Conservation (phyloP, 1,140 invertebrate genomes). For the Cydia pomonella region DNA sequence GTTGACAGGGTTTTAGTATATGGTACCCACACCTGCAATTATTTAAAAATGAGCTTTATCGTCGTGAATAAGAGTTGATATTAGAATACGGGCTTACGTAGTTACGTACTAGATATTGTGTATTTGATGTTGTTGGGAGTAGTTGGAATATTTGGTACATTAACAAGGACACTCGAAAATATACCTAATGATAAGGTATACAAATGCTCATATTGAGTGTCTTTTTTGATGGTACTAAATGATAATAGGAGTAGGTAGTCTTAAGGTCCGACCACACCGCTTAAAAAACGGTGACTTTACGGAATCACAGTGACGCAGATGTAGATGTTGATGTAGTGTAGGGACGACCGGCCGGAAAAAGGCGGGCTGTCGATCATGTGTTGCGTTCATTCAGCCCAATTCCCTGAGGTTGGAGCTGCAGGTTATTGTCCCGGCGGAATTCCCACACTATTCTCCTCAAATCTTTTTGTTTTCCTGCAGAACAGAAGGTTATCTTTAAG, state of each 20-base stretch:
- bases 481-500: no score
- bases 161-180: neutral
- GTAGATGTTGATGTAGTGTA: no score
- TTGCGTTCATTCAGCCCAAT: no score
- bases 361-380: no score
- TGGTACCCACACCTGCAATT: constrained; percentile 23
- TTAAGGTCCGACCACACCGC: no score
- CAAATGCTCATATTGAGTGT: neutral
- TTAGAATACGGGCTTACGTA: constrained; percentile 5
- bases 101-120: constrained; percentile 28
- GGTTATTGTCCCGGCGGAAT: no score
- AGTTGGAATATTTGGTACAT: neutral
- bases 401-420: no score
- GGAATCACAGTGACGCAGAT: no score
- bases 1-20: constrained; percentile 30
- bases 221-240: neutral
- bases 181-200: neutral
- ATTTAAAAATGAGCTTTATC: constrained; percentile 29
- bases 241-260: neutral
- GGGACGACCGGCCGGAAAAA: no score
- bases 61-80: constrained; percentile 24
- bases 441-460: no score
- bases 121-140: constrained; percentile 20
- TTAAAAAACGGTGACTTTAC: no score
- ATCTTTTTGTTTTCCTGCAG: no score